These are phyloP conservation scores for Lasioglossum vierecki DNA, from an alignment of 2,888 invertebrate genomes.

Conservation along the genomic window DNA sequence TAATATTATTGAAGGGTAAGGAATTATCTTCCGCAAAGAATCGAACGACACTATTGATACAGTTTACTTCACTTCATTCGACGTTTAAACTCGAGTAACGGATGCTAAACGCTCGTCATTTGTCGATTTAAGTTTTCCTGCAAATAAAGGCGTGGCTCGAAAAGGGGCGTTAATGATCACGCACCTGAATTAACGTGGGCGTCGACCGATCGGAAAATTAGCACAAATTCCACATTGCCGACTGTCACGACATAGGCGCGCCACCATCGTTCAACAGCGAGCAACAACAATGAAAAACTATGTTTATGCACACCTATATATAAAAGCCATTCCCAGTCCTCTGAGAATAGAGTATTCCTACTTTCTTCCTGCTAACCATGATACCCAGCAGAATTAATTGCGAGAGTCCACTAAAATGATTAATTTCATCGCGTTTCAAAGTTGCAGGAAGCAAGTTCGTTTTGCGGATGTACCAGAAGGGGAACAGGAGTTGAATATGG, in stretches of 20 bases:
- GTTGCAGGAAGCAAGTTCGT: not conserved
- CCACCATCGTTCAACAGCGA: conserved; percentile 29
- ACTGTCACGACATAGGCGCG: conserved; percentile 61
- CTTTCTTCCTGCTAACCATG: conserved; percentile 1
- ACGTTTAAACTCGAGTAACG: not conserved
- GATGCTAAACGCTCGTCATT: conserved; percentile 22
- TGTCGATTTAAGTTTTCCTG: conserved; percentile 48
- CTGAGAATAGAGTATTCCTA: not conserved
- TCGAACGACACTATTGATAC: not conserved
- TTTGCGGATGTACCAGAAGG: not conserved
- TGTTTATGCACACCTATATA: not conserved
- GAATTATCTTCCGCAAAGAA: not conserved
- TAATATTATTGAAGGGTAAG: not conserved
- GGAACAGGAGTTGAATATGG: not conserved
- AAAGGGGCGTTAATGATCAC: conserved; percentile 35
- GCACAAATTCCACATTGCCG: conserved; percentile 34
- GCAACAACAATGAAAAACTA: conserved; percentile 23
- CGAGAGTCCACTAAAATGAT: conserved; percentile 17
- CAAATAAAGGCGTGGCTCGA: conserved; percentile 55
- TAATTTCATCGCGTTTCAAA: conserved; percentile 30
- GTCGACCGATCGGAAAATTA: conserved; percentile 39
- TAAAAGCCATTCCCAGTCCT: conserved; percentile 2
- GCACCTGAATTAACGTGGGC: conserved; percentile 49
- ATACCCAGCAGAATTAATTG: conserved; percentile 50
- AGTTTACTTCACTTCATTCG: not conserved